Percentiles rank a stretch among this genome's conserved stretches.
Evolutionary conservation across 2,797 vertebrate species (phyloP).

Genomic region (Poeciliopsis infans): DNA sequence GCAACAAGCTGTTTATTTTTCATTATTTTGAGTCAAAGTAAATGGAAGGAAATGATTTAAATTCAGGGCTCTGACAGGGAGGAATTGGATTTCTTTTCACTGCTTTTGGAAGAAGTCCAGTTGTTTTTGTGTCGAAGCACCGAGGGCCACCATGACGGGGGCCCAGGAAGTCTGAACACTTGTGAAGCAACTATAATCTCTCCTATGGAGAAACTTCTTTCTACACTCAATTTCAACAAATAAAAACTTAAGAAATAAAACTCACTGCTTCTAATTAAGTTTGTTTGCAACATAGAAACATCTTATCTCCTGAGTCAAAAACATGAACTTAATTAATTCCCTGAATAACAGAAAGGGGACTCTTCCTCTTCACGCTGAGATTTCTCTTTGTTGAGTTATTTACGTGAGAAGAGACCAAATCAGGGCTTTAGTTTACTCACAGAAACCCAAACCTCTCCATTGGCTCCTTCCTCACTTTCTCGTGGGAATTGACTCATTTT

Average conservation of each 20-base stretch:
- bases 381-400: slow-evolving; percentile 28
- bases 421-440: slow-evolving; percentile 17
- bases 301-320: neutral
- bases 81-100: neutral
- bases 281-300: neutral
- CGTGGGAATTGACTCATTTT: neutral
- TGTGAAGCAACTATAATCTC: neutral
- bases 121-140: slow-evolving; percentile 1
- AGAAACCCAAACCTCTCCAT: slow-evolving; percentile 43
- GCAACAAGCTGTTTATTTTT: slow-evolving; percentile 3
- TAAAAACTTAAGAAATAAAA: neutral
- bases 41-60: slow-evolving; percentile 12
- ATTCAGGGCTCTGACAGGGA: neutral
- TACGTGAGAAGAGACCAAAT: slow-evolving; percentile 61
- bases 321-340: slow-evolving; percentile 8
- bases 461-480: slow-evolving; percentile 47
- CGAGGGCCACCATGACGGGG: neutral
- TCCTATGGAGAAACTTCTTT: slow-evolving; percentile 10
- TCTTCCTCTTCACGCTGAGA: slow-evolving; percentile 20
- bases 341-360: slow-evolving; percentile 18
- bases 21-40: neutral
- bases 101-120: neutral
- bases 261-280: neutral
- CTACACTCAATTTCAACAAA: slow-evolving; percentile 2
- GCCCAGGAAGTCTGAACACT: neutral